Conservation (phyloP, 2,113 vertebrate genomes). For the Myiozetetes cayanensis region DNA sequence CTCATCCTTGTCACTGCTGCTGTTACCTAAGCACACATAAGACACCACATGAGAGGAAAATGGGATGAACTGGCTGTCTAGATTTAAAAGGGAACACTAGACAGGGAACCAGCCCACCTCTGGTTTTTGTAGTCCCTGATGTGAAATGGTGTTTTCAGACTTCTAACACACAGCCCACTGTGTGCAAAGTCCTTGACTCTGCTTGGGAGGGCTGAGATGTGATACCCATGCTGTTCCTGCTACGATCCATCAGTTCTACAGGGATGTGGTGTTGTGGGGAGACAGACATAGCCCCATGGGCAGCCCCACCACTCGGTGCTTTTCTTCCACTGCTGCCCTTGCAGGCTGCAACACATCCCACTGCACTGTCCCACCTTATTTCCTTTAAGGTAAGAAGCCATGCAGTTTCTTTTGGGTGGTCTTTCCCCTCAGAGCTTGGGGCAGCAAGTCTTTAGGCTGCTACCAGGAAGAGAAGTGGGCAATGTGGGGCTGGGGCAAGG, state of each 20-base stretch:
- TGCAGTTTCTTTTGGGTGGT: neutral
- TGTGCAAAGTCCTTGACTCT: fast-evolving
- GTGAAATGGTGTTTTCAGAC: neutral
- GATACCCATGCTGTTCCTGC: neutral
- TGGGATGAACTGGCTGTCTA: neutral
- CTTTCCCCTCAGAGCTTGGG: neutral
- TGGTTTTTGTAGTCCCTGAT: neutral
- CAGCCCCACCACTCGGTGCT: fast-evolving
- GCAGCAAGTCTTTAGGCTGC: neutral
- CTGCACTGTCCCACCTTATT: fast-evolving
- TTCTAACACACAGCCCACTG: neutral
- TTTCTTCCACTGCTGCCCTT: neutral
- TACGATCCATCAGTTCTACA: neutral
- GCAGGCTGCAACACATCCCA: neutral
- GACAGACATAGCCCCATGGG: no score
- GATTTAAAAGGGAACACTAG: neutral
- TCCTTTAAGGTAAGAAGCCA: neutral
- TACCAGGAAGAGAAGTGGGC: neutral
- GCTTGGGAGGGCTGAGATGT: neutral
- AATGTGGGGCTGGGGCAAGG: no score
- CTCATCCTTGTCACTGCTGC: neutral
- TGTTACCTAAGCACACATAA: fast-evolving
- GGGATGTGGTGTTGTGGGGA: neutral
- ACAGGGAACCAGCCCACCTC: neutral
- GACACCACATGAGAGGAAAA: neutral